Base-by-base conservation (phyloP, 1,140 invertebrate genomes). In the Panulirus ornatus region DNA sequence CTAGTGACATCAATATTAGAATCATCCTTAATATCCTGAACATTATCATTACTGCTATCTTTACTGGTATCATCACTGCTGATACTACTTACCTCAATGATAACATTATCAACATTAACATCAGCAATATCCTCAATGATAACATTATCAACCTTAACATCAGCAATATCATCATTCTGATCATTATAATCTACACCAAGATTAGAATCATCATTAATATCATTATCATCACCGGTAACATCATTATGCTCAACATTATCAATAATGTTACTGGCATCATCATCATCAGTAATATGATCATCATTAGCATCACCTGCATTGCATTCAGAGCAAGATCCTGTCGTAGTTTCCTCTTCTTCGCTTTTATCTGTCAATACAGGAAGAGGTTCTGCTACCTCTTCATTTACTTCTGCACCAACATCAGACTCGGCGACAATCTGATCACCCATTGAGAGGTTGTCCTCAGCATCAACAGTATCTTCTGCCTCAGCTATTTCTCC, bases 291-390 rank as follows among this genome's bases (percentile, higher is more conserved):
- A 44, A 27, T 30, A 79, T 79, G 16, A 47, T 44, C 8, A 78
- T 19, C 14, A 78, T 27, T 6, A 47, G 11, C 51, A 58, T 58
- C 78, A 54, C 78, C 44, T 54, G 78, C 38, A 58, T 3, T 81
- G 36, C 78, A 81, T 34, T 54, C 47, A 6, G 30, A n/a, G 36
- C 78, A 81, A 36, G n/a, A 16, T 81, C 51, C 78, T 16, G 51
- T 38, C 34, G 27, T 8, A 81, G 34, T 58, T 36, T 54, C 78
- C 38, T 81, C 78, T 58, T 81, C 14, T 44, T 30, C 47, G 8
- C 11, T 51, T 19, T 36, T 54, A 81, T 63, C 78, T 58, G 27
- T 27, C 8, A 66, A 8, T 8, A 66, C 58, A 22, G 16, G 8
- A 0, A 30, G 51, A 58, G 78, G 58, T 34, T 81, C 47, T 79